Evolutionary conservation across 2,888 invertebrate species (phyloP), one percentile per base, ranked within the genome.

Genomic region (Caenorhabditis uteleia): DNA sequence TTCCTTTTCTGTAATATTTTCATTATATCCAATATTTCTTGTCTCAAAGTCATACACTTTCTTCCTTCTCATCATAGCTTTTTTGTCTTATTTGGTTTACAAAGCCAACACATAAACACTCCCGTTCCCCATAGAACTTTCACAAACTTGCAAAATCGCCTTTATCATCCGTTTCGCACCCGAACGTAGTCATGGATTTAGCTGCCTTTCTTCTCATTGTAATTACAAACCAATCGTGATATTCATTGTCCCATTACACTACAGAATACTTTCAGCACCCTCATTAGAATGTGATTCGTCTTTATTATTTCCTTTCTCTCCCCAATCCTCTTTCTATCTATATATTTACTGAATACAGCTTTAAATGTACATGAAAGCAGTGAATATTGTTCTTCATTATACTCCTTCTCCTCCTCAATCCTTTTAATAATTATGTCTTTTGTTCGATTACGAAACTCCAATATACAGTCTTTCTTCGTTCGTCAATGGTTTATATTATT

Each of bases 91-190:
- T n/a, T 59, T 21, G 51, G 46, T 59, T 49, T 59, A 46, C 31
- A 51, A 53, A 51, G 42, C 51, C n/a, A n/a, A n/a, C n/a, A n/a
- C n/a, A n/a, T n/a, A n/a, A n/a, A 47, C 34, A n/a, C 39, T 29
- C 20, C 39, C 31, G 16, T 42, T n/a, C 21, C 53, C 59, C 59
- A 59, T 59, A 59, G 59, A 53, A 59, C 59, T 59, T 59, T 59
- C 59, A 59, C 42, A 53, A 42, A 50, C 36, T 46, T 46, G 59
- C 59, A 53, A 59, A 59, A 59, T 59, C 53, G 59, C 59, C 53
- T 59, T 59, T 59, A 59, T 16, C 33, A n/a, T 23, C 31, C 20
- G 18, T 20, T 21, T 14, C 36, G 26, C 18, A 26, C 27, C 36
- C 16, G 12, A 8, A 8, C 6, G 29, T 29, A 12, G 12, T 29